phyloP scores from a whole-genome alignment of 2,888 invertebrate species.

The Chelonus formosanus region DNA sequence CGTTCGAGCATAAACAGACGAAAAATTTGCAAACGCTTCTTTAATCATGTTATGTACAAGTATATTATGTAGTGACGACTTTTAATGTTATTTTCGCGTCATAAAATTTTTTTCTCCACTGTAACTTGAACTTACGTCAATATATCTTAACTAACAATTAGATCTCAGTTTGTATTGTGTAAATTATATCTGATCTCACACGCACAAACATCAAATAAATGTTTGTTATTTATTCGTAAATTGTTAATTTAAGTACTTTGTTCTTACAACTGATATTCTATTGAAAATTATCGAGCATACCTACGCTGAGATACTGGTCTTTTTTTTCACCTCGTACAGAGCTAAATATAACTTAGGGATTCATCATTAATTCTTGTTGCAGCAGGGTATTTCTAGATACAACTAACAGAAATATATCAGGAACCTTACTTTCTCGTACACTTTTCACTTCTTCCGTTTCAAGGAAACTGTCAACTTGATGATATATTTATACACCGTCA shows the following conservation, averaged over 20 bases:
- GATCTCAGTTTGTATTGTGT: no score
- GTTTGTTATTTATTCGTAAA: no score
- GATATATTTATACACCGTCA: slow-evolving; percentile 1
- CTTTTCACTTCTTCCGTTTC: slow-evolving; percentile 10
- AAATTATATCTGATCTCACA: no score
- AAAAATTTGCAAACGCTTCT: slow-evolving; percentile 12
- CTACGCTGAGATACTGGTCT: slow-evolving; percentile 22
- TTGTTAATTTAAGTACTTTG: no score
- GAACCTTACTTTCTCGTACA: slow-evolving; percentile 8
- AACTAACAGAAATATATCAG: slow-evolving; percentile 39
- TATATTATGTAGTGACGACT: neutral
- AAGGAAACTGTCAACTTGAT: slow-evolving; percentile 1
- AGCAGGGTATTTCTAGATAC: slow-evolving; percentile 42
- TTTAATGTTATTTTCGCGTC: no score
- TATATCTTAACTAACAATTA: no score
- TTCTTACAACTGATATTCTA: no score
- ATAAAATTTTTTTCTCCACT: no score
- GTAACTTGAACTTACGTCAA: no score
- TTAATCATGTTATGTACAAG: neutral
- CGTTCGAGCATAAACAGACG: slow-evolving; percentile 40
- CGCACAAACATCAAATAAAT: no score
- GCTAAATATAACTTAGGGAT: slow-evolving; percentile 41
- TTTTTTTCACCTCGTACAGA: slow-evolving; percentile 32
- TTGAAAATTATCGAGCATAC: no score
- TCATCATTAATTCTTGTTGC: slow-evolving; percentile 40